Base-by-base conservation (phyloP, 2,888 invertebrate species). In the Melipona bicolor region DNA sequence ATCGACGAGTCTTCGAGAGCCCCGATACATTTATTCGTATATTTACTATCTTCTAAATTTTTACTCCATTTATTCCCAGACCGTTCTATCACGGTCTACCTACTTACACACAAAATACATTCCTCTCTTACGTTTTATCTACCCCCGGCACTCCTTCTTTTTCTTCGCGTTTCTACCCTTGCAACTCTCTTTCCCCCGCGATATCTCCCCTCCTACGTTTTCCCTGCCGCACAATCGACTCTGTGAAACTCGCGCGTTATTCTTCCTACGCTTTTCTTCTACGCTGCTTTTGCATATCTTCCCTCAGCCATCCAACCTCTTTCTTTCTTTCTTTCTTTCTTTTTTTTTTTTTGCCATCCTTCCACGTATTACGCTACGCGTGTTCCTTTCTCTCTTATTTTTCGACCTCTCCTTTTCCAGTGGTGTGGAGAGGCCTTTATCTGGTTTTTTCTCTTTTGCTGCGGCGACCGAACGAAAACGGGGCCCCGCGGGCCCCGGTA, bases 381-480 rank as follows among this genome's bases (percentile, higher is more conserved):
- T 61, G 43, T 36, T 27, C 24, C 21, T 32, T 36, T 32, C 32
- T 21, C 27, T 73, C 70, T n/a, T 68, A 56, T 36, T 59, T 24
- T 17, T 19, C 54, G 73, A 50, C 32, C 50, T 64, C 24, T 64
- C 27, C 73, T 56, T 64, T 56, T 54, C 67, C 71, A 71, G 73
- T 74, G 56, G 54, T 71, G 62, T 79, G 56, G 75, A 65, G 84
- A 69, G 80, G 74, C 84, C 77, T 83, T 79, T 81, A 81, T 76
- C 80, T 74, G 76, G 64, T 88, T 90, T 89, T 90, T 88, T 85
- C 90, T 1, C 27, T 27, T 1, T 27, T 87, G 84, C 86, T 83
- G 88, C 87, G 89, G 90, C 90, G 91, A 90, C 92, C 90, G 50
- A 93, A 93, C 92, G 92, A 93, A 93, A 93, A 92, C 87, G 88